Evolutionary conservation across 30 jellyfish, hydroid and myxozoan genomes (phyloP).

Genomic region (Aurelia aurita): DNA sequence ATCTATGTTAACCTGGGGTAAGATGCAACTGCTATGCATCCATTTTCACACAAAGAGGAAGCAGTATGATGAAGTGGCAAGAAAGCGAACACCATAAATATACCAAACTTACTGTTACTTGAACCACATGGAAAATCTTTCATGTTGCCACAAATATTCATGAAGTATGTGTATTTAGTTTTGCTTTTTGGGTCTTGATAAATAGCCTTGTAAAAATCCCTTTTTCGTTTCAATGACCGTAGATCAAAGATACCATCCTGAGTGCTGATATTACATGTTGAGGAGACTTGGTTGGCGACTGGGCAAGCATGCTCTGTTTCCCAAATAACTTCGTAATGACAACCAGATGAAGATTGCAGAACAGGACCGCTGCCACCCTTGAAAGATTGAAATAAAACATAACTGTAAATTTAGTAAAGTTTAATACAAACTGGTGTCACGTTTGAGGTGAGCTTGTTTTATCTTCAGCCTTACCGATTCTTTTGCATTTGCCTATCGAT

Average conservation of each 20-base stretch:
- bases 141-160: conserved; percentile 75
- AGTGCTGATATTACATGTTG: conserved; percentile 58
- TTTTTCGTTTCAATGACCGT: conserved; percentile 44
- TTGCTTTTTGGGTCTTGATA: conserved; percentile 18
- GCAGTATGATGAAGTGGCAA: neutral
- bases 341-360: conserved; percentile 31
- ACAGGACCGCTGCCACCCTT: conserved; percentile 79
- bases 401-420: neutral
- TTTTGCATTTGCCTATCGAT: no score
- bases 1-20: no score
- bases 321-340: conserved; percentile 75
- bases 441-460: no score
- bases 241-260: conserved; percentile 64
- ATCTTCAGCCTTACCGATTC: no score
- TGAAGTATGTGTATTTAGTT: conserved; percentile 24
- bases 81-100: neutral
- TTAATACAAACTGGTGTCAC: no score
- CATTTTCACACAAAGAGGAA: no score
- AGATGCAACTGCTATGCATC: no score
- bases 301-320: conserved; percentile 90
- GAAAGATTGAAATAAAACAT: neutral
- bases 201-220: conserved; percentile 7
- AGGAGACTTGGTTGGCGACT: conserved; percentile 49
- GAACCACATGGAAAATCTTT: conserved; percentile 52
- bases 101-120: conserved; percentile 4